Evolutionary conservation across 2,888 invertebrate genomes (phyloP), one percentile per base, ranked within the genome.

Genomic region (Drosophila hamatofila): DNA sequence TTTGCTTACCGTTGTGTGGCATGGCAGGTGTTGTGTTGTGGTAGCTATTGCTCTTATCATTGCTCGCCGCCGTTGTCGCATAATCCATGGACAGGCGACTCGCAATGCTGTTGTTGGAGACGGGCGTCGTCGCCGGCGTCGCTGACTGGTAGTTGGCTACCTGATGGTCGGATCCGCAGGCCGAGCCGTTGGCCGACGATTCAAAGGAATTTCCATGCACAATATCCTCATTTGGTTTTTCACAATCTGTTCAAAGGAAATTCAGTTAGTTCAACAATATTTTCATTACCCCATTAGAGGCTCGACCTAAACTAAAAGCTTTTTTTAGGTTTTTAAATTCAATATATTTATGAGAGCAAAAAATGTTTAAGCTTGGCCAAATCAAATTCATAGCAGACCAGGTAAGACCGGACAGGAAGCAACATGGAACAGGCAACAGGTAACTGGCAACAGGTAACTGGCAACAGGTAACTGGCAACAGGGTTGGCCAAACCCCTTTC

Each of bases 121-220:
- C 80, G 49, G 74, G 75, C 64, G 62, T 72, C 18, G 80, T 86
- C 23, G 80, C 62, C 51, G 80, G 61, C 54, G 77, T 76, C 84
- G 83, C 82, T 80, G 80, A 73, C 80, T 90, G 80, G 81, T 92
- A 91, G 88, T 88, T 92, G 67, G 83, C 89, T 61, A 90, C 87
- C 89, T 91, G 92, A 76, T 92, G 91, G 80, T 92, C 92, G 58
- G 92, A 90, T 80, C 92, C 92, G 90, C 92, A 92, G 75, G 88
- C 84, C 73, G 92, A 90, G 69, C 79, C 84, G 44, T 83, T 88
- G 80, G 90, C 83, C 54, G 89, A 80, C 67, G 90, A 80, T 54
- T 88, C 90, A 81, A 91, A 91, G 60, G 91, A 83, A 70, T 83
- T 88, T 35, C 83, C 86, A 75, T 90, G 86, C 52, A 82, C 82